These are phyloP conservation scores for Wiebesia pumilae DNA, from an alignment of 1,140 invertebrate genomes.

Conservation along the genomic window DNA sequence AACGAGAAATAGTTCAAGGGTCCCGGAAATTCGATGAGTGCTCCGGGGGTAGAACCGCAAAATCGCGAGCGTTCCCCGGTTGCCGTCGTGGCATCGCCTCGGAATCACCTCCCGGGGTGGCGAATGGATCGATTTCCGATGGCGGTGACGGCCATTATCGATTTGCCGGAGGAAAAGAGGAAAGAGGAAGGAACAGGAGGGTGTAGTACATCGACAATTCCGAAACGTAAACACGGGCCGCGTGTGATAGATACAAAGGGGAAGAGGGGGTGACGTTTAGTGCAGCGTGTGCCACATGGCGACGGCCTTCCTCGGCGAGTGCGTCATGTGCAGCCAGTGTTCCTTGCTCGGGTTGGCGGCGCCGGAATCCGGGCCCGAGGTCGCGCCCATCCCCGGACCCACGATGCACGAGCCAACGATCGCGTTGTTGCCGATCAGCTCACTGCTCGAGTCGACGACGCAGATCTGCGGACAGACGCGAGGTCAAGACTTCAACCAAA, in stretches of 20 bases:
- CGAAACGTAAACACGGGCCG: background rate
- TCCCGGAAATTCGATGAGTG: too few relatives aligned
- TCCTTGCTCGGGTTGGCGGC: slow-evolving; percentile 71
- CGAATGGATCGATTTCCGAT: too few relatives aligned
- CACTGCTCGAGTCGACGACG: slow-evolving; percentile 78
- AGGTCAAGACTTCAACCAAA: background rate
- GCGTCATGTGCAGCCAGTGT: slow-evolving; percentile 88
- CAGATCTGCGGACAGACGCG: slow-evolving; percentile 72
- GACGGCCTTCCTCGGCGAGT: slow-evolving; percentile 86
- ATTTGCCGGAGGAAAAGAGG: background rate
- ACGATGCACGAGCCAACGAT: slow-evolving; percentile 84
- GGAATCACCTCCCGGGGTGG: too few relatives aligned
- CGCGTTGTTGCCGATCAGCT: slow-evolving; percentile 81
- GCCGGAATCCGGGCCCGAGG: slow-evolving; percentile 62
- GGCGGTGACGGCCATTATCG: background rate
- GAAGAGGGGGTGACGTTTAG: slow-evolving; percentile 35
- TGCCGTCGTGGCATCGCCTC: too few relatives aligned
- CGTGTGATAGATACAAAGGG: background rate
- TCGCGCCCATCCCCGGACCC: slow-evolving; percentile 79
- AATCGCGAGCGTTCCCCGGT: too few relatives aligned
- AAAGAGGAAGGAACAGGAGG: background rate
- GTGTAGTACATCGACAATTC: background rate
- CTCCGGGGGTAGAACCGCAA: too few relatives aligned
- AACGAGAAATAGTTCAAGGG: background rate
- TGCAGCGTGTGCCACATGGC: slow-evolving; percentile 88